Percentiles rank a stretch among this genome's conserved stretches.
These are phyloP conservation scores for Tupaia chinensis DNA, from an alignment of 2,113 vertebrate species.

Conservation along the genomic window DNA sequence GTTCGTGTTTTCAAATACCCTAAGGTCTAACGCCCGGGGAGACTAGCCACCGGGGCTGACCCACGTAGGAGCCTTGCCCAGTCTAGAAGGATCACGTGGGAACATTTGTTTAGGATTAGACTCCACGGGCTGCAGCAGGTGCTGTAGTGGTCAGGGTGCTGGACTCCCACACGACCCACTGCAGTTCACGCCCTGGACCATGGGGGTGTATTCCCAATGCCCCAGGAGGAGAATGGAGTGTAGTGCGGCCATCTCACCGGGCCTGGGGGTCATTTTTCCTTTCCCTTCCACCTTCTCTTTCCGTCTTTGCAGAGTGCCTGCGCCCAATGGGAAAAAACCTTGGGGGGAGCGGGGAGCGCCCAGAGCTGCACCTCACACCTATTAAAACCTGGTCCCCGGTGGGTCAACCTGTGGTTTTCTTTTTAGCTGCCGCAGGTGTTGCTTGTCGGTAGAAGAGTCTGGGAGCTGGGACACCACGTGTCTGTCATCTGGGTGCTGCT, in stretches of 20 bases:
- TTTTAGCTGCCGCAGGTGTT: conserved; percentile 36
- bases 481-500: neutral
- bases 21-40: neutral
- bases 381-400: conserved; percentile 1
- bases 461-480: neutral
- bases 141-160: too few relatives aligned
- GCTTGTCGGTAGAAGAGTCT: neutral
- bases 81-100: neutral
- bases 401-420: conserved; percentile 11
- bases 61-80: neutral
- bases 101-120: conserved; percentile 4
- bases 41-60: neutral
- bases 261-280: too few relatives aligned
- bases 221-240: too few relatives aligned
- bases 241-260: too few relatives aligned
- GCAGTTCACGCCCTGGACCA: too few relatives aligned
- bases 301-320: too few relatives aligned
- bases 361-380: neutral
- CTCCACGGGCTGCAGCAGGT: neutral
- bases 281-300: too few relatives aligned
- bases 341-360: neutral
- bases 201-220: too few relatives aligned
- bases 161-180: too few relatives aligned
- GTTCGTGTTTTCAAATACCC: conserved; percentile 5
- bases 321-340: too few relatives aligned